Evolutionary conservation across 2,113 vertebrate genomes (phyloP).

Genomic region (Podarcis cretensis): DNA sequence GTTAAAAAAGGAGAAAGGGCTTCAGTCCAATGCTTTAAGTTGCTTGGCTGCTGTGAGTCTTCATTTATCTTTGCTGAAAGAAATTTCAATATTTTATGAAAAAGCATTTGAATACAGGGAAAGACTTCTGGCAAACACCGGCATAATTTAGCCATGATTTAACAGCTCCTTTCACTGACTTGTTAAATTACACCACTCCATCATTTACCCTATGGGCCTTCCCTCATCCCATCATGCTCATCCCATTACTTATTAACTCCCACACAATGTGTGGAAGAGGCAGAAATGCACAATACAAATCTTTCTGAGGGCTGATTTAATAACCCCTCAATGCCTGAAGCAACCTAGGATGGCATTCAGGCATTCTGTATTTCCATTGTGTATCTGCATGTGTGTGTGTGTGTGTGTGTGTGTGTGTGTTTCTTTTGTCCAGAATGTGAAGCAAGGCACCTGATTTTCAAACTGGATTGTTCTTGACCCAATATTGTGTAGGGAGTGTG

Average conservation of each 20-base stretch:
- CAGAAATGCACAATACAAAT: slow-evolving; percentile 63
- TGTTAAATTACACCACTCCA: slow-evolving; percentile 76
- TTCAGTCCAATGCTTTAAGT: slow-evolving; percentile 19
- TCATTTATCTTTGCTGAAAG: slow-evolving; percentile 64
- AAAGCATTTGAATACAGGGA: slow-evolving; percentile 63
- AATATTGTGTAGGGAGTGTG: neutral
- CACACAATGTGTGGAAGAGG: slow-evolving; percentile 65
- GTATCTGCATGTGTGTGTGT: slow-evolving; percentile 3
- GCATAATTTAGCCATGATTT: slow-evolving; percentile 77
- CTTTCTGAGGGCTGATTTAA: slow-evolving; percentile 71
- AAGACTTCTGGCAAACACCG: slow-evolving; percentile 61
- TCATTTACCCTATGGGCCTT: slow-evolving; percentile 75
- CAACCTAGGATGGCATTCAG: slow-evolving; percentile 44
- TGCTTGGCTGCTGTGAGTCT: slow-evolving; percentile 30
- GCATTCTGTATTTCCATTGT: slow-evolving; percentile 54
- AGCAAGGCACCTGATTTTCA: slow-evolving; percentile 20
- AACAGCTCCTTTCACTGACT: slow-evolving; percentile 78
- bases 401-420: neutral
- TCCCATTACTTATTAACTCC: slow-evolving; percentile 78
- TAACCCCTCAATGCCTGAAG: slow-evolving; percentile 57
- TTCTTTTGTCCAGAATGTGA: slow-evolving; percentile 36
- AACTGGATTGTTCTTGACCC: slow-evolving; percentile 23
- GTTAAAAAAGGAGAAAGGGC: neutral
- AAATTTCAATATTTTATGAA: slow-evolving; percentile 76
- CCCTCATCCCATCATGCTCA: slow-evolving; percentile 72